Evolutionary conservation across 2,888 invertebrate species (phyloP).

Genomic region (Endotricha flammealis): DNA sequence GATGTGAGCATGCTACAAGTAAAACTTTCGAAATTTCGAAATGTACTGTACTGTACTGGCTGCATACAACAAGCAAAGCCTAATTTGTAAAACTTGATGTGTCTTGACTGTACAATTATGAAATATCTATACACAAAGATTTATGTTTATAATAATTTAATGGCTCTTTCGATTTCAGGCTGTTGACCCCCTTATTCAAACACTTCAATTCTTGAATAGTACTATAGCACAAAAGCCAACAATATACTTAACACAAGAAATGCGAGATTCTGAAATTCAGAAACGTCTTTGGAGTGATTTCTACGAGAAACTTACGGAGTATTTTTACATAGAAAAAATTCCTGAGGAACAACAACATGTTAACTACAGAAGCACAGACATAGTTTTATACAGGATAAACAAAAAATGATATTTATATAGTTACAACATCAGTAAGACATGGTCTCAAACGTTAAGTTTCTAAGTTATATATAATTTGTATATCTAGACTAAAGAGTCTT

Average conservation of each 20-base stretch:
- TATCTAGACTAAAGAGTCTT: background rate
- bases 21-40: too few relatives aligned
- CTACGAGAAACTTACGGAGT: constrained; percentile 47
- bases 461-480: background rate
- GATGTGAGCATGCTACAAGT: too few relatives aligned
- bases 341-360: constrained; percentile 79
- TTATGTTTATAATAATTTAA: too few relatives aligned
- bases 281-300: constrained; percentile 56
- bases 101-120: too few relatives aligned
- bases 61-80: too few relatives aligned
- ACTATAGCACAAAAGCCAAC: constrained; percentile 67
- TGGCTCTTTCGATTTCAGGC: too few relatives aligned
- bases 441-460: constrained; percentile 4
- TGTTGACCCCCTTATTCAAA: constrained; percentile 77
- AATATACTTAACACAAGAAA: constrained; percentile 82
- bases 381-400: constrained; percentile 71
- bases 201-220: constrained; percentile 63
- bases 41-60: too few relatives aligned
- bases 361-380: constrained; percentile 80
- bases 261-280: constrained; percentile 79
- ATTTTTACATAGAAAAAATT: constrained; percentile 63
- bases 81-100: too few relatives aligned
- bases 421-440: constrained; percentile 22
- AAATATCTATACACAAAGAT: too few relatives aligned
- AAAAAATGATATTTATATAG: constrained; percentile 46